These are phyloP conservation scores for Drosophila rellima DNA, from an alignment of 2,888 invertebrate genomes.

Conservation along the genomic window DNA sequence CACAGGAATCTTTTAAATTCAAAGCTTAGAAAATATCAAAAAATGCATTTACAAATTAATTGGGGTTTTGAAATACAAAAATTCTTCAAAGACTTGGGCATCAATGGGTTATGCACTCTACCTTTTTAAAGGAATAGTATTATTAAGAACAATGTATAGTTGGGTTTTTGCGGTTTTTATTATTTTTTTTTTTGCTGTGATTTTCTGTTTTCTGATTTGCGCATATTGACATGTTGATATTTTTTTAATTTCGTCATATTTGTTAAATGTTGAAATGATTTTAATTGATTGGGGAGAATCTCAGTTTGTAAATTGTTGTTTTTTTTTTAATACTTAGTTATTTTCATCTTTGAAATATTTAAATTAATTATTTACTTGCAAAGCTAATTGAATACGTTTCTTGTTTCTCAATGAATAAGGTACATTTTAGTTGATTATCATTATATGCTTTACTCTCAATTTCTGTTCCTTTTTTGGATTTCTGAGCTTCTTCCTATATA, in stretches of 20 bases:
- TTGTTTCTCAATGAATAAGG: constrained; percentile 63
- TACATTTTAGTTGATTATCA: constrained; percentile 63
- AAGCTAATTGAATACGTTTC: constrained; percentile 75
- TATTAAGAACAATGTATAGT: constrained; percentile 9
- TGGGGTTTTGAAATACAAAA: background rate
- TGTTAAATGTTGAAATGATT: constrained; percentile 6
- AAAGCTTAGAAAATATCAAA: background rate
- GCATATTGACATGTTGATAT: constrained; percentile 37
- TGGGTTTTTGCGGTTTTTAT: constrained; percentile 44
- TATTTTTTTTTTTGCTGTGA: constrained; percentile 8
- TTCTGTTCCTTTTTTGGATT: constrained; percentile 45
- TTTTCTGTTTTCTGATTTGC: constrained; percentile 6
- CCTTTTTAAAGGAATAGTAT: constrained; percentile 11
- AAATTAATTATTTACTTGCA: constrained; percentile 51
- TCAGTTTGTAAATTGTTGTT: constrained; percentile 27
- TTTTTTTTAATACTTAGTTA: constrained; percentile 46
- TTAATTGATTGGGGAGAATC: constrained; percentile 39
- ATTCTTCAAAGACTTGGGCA: background rate
- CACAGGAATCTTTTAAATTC: background rate
- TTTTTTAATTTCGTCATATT: constrained; percentile 17
- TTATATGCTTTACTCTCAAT: constrained; percentile 17
- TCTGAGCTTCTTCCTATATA: constrained; percentile 53
- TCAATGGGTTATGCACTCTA: constrained; percentile 11
- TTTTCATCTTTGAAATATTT: constrained; percentile 47
- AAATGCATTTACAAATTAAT: constrained; percentile 38